These are phyloP conservation scores for Silurus meridionalis DNA, from an alignment of 2,113 vertebrate genomes.

Conservation along the genomic window DNA sequence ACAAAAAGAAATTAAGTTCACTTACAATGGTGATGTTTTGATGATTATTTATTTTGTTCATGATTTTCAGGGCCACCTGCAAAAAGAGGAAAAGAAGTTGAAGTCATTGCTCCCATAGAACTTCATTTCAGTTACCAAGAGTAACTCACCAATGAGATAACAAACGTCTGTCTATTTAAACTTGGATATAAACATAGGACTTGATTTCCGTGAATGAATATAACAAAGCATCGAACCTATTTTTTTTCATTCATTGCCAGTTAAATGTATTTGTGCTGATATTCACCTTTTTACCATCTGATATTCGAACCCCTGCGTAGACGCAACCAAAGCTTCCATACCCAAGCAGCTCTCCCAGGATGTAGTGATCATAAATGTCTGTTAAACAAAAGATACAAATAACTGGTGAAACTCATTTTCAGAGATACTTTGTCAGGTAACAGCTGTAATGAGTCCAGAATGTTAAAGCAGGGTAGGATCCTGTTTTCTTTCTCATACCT, in stretches of 20 bases:
- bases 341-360: not conserved
- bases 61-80: conserved; percentile 11
- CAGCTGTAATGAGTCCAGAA: not conserved
- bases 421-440: not conserved
- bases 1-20: not conserved
- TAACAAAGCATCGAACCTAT: not conserved
- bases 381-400: not conserved
- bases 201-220: not conserved
- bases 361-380: not conserved
- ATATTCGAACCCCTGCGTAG: not conserved
- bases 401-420: not conserved
- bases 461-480: not conserved
- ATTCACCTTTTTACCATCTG: conserved; percentile 21
- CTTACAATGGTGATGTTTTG: not conserved
- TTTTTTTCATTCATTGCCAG: not conserved
- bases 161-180: not conserved
- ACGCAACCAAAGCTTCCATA: not conserved
- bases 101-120: not conserved
- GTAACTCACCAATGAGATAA: not conserved
- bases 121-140: not conserved
- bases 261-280: not conserved
- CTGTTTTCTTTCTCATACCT: not conserved
- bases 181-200: not conserved
- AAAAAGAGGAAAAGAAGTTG: not conserved
- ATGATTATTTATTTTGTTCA: not conserved